Conservation (phyloP, 2,113 vertebrate genomes). For the Lamprotornis superbus region DNA sequence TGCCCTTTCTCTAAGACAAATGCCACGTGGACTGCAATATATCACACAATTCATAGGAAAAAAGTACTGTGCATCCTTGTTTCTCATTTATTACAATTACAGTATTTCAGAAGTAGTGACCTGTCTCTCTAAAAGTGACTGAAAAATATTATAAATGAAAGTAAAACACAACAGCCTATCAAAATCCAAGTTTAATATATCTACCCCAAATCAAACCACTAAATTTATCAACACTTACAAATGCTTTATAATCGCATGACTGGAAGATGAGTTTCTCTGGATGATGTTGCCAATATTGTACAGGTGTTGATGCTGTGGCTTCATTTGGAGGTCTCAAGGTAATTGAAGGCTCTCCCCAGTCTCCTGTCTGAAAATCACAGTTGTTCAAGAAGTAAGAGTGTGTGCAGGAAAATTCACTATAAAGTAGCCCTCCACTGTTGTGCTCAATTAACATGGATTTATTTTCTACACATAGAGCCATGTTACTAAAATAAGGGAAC, state of each 20-base stretch:
- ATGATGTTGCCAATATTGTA: conserved; percentile 99
- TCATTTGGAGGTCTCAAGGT: conserved; percentile 96
- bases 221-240: conserved; percentile 82
- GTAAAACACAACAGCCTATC: background rate
- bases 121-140: background rate
- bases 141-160: background rate
- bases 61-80: background rate
- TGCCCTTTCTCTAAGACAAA: background rate
- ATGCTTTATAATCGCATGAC: conserved; percentile 98
- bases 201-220: background rate
- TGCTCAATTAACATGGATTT: background rate
- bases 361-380: conserved; percentile 90
- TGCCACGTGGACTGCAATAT: background rate
- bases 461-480: background rate
- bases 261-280: conserved; percentile 99
- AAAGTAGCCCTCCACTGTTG: background rate
- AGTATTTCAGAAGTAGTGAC: background rate
- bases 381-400: conserved; percentile 63
- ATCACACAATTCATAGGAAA: background rate
- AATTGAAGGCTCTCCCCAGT: conserved; percentile 98
- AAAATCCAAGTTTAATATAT: background rate
- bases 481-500: background rate
- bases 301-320: conserved; percentile 95
- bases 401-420: background rate
- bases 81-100: background rate